phyloP scores from a whole-genome alignment of 53 echinoderm and acorn worm species.

The Echinarachnius parma region DNA sequence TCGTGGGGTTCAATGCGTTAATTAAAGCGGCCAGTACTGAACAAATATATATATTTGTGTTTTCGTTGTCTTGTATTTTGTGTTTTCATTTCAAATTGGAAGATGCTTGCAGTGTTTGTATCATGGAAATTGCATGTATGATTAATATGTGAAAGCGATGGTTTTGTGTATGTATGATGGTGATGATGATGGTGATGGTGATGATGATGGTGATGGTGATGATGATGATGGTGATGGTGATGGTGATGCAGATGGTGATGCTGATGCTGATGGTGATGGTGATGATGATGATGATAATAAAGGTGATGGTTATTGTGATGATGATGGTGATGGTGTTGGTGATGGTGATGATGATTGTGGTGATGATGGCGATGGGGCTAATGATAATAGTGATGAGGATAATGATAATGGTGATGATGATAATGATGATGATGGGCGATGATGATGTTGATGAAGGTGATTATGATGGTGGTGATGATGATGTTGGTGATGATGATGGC shows the following conservation, averaged over 20 bases:
- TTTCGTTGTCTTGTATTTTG: too few relatives aligned
- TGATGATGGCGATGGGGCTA: neutral
- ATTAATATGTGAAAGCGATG: too few relatives aligned
- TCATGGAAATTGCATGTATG: too few relatives aligned
- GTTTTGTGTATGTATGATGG: too few relatives aligned
- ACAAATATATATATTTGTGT: too few relatives aligned
- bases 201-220: neutral
- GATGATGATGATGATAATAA: slow-evolving; percentile 1
- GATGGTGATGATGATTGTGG: neutral
- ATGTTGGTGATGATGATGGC: neutral
- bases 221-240: neutral
- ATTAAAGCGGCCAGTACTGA: too few relatives aligned
- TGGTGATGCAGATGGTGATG: neutral
- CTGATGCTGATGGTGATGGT: neutral
- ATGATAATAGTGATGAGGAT: neutral
- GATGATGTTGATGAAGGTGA: neutral
- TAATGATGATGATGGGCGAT: neutral
- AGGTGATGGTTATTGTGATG: neutral
- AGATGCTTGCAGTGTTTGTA: too few relatives aligned
- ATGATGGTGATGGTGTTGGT: neutral
- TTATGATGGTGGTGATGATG: neutral
- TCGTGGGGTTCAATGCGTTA: too few relatives aligned
- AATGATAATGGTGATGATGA: slow-evolving; percentile 3
- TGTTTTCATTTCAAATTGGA: too few relatives aligned
- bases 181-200: neutral